Base-by-base conservation (phyloP, 1,140 invertebrate species). In the Stegodyphus mimosarum region DNA sequence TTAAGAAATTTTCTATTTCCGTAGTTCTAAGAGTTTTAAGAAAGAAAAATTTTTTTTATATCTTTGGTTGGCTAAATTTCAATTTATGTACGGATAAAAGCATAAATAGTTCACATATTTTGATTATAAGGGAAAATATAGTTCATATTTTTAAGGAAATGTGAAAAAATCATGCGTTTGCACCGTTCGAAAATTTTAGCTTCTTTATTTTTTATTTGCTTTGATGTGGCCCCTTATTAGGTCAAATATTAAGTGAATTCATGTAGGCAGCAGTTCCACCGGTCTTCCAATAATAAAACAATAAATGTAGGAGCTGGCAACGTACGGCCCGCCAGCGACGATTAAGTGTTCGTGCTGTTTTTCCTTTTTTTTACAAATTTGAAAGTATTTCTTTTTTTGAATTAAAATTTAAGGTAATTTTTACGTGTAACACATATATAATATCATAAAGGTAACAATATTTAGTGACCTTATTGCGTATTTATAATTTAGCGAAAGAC, bases 301-400 rank as follows among this genome's bases (percentile, higher is more conserved):
- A 76, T 64, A 64, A 76, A 76, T 76, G 63, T 64, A 50, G 55
- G 6, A 64, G 66, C 74, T 64, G 80, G 80, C 80, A 83, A 83
- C 80, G 80, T 83, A 83, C 60, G 70, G 69, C 70, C 80, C 80
- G 80, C 80, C 80, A 83, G 80, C 48, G 71, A 74, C 71, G 53
- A 66, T 74, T 74, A 50, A 52, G 6, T 51, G 69, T 83, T 33
- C 48, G 53, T 74, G 64, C 51, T 52, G 48, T 66, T 64, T 50
- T 83, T 64, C 74, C 72, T 50, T 72, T 74, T 72, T 63, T 64
- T 49, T 33, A 13, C 64, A 18, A 15, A 67, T 67, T 67, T 67
- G n/a, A 67, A 67, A 15, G 5, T 60, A 9, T 60, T 60, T 60
- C 9, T 9, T 60, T 60, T 60, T 15, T 60, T 60, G 7, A 9